Evolutionary conservation across 2,888 invertebrate genomes (phyloP).

Genomic region (Augiades crinisus): DNA sequence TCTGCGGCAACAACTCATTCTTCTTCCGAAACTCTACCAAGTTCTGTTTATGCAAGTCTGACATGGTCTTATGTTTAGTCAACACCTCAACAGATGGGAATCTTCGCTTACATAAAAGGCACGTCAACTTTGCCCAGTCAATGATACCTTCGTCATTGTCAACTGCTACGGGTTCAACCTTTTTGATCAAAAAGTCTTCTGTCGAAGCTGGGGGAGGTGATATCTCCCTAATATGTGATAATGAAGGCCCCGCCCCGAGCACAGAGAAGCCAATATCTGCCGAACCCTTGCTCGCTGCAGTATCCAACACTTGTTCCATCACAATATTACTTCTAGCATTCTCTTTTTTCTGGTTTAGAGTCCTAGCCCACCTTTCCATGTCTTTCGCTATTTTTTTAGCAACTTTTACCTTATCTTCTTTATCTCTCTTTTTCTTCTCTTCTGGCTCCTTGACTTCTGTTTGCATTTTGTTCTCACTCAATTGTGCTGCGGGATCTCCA

Average conservation of each 20-base stretch:
- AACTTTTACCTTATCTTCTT: slow-evolving; percentile 97
- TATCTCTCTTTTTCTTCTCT: slow-evolving; percentile 87
- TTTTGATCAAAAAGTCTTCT: slow-evolving; percentile 67
- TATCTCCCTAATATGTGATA: slow-evolving; percentile 59
- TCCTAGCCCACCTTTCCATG: slow-evolving; percentile 95
- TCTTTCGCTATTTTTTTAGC: slow-evolving; percentile 98
- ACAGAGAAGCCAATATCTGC: slow-evolving; percentile 97
- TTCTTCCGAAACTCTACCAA: slow-evolving; percentile 80
- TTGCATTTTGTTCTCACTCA: slow-evolving; percentile 47
- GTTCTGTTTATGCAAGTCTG: slow-evolving; percentile 96
- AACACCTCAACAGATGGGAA: slow-evolving; percentile 95
- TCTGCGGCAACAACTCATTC: slow-evolving; percentile 55
- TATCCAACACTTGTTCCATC: slow-evolving; percentile 69
- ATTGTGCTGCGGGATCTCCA: slow-evolving; percentile 57
- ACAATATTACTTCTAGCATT: slow-evolving; percentile 69
- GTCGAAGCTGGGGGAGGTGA: slow-evolving; percentile 55
- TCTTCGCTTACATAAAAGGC: slow-evolving; percentile 96
- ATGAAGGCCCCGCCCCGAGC: slow-evolving; percentile 85
- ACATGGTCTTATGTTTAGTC: slow-evolving; percentile 94
- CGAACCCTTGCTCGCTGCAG: slow-evolving; percentile 84
- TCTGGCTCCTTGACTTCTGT: slow-evolving; percentile 61
- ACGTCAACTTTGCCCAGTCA: slow-evolving; percentile 95
- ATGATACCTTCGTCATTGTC: slow-evolving; percentile 90
- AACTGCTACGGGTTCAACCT: slow-evolving; percentile 69
- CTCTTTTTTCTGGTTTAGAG: slow-evolving; percentile 97